A percentile compares a stretch with the other conserved stretches of the same genome.
Conservation (phyloP, 2,113 vertebrate genomes). For the Ciconia maguari region DNA sequence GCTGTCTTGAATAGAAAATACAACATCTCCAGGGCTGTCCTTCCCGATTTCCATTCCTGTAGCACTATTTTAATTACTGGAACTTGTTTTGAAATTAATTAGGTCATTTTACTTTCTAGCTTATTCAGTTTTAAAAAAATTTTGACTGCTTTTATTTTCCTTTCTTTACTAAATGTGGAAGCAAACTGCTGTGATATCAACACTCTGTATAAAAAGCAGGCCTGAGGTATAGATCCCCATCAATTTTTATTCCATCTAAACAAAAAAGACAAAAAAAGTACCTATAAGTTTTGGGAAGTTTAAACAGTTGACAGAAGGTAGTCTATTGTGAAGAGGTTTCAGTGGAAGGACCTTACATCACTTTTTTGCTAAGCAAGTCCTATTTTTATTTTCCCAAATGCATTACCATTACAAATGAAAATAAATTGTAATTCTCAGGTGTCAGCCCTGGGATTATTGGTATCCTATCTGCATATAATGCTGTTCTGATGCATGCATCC, state of each 20-base stretch:
- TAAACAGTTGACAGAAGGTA: not conserved
- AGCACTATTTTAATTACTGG: constrained; percentile 25
- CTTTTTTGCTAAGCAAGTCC: not conserved
- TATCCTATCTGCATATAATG: not conserved
- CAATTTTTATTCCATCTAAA: not conserved
- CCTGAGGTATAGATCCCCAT: not conserved
- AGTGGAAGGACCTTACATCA: not conserved
- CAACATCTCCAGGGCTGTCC: not conserved
- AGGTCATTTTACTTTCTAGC: not conserved
- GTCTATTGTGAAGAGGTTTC: not conserved
- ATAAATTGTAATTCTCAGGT: not conserved
- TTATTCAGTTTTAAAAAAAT: not conserved
- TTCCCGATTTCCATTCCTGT: not conserved
- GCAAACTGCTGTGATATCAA: not conserved
- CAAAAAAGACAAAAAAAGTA: not conserved
- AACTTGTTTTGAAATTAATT: constrained; percentile 50
- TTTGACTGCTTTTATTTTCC: constrained; percentile 24
- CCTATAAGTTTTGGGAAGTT: not conserved
- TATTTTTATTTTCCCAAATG: not conserved
- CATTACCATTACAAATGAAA: not conserved
- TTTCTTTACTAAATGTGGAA: not conserved
- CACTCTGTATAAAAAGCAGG: not conserved
- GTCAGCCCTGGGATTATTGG: not conserved
- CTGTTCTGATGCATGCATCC: not conserved
- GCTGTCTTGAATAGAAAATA: not conserved